phyloP scores from a whole-genome alignment of 2,113 vertebrate species.

The Andinoacara biseriatus region DNA sequence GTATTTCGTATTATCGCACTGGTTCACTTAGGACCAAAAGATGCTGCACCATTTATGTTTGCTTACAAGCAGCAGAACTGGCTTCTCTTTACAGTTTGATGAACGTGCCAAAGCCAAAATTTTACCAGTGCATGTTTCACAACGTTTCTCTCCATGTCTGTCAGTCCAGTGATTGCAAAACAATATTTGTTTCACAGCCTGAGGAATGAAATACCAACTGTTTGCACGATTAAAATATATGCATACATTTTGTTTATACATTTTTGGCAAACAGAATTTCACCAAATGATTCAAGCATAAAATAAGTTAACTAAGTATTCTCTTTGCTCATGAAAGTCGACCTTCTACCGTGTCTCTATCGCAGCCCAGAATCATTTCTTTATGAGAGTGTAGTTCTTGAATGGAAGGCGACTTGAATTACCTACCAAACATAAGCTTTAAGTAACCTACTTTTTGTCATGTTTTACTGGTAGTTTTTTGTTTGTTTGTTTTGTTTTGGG shows the following conservation, averaged over 20 bases:
- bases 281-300: no score
- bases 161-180: conserved; percentile 3
- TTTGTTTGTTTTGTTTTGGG: no score
- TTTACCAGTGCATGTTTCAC: background rate
- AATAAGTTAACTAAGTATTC: no score
- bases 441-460: background rate
- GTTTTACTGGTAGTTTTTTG: background rate
- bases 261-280: background rate
- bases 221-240: background rate
- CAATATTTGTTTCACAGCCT: background rate
- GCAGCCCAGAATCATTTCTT: background rate
- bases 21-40: background rate
- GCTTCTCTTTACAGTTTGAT: background rate
- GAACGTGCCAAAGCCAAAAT: background rate
- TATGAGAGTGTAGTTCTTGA: background rate
- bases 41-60: background rate
- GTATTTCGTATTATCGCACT: background rate
- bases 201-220: background rate
- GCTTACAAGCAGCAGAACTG: background rate
- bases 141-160: background rate
- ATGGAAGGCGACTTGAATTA: no score
- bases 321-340: no score
- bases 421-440: no score
- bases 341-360: background rate
- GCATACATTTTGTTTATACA: background rate